phyloP scores from a whole-genome alignment of 2,797 vertebrate genomes.

The Xiphorhynchus erythropygius region DNA sequence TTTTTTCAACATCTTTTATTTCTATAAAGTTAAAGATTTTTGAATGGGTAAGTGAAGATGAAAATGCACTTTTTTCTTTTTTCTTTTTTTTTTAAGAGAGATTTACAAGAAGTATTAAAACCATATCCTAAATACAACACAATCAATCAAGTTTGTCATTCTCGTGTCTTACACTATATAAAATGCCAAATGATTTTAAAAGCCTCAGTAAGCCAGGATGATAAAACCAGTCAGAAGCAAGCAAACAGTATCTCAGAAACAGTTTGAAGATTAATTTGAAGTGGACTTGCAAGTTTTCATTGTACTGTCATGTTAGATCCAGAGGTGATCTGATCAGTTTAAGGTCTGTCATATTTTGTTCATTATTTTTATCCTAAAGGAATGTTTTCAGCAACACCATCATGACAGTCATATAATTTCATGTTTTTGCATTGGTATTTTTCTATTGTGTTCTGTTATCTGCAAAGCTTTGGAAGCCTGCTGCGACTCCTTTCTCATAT shows the following conservation, averaged over 20 bases:
- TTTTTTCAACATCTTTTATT: not conserved
- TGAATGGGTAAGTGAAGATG: not conserved
- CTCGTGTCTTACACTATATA: not conserved
- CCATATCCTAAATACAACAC: rapidly evolving
- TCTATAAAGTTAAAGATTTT: not conserved
- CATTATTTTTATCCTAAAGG: not conserved
- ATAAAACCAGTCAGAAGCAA: not conserved
- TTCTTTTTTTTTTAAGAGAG: not conserved
- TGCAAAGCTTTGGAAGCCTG: not conserved
- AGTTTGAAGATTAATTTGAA: not conserved
- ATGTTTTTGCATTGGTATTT: not conserved
- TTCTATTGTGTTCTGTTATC: not conserved
- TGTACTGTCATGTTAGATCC: not conserved
- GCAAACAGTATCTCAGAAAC: not conserved
- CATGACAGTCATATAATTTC: not conserved
- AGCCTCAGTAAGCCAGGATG: not conserved
- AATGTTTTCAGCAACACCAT: not conserved
- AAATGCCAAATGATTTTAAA: not conserved
- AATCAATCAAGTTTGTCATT: not conserved
- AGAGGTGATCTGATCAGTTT: not conserved
- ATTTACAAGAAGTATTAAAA: not conserved
- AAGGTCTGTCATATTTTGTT: not conserved
- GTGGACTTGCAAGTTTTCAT: not conserved
- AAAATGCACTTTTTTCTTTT: not conserved
- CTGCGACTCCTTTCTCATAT: not conserved